phyloP scores from a whole-genome alignment of 1,140 invertebrate species.

The Eriosoma lanigerum region DNA sequence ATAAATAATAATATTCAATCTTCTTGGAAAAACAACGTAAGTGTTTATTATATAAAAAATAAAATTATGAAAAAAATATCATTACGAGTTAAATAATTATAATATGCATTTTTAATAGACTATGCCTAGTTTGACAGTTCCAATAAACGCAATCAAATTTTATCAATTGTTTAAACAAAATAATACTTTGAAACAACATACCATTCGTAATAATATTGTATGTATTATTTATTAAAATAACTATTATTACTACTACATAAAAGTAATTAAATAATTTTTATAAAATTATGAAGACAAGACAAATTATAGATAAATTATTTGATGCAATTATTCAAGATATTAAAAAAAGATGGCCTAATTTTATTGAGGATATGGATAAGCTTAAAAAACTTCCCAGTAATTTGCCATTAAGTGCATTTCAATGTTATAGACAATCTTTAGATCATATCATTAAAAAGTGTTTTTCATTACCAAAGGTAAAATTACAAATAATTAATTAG shows the following conservation, averaged over 20 bases:
- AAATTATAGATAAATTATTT: background rate
- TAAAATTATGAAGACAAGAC: background rate
- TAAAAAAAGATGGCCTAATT: background rate
- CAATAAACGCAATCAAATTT: background rate
- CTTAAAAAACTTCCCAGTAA: background rate
- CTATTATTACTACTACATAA: background rate
- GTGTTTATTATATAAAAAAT: no score
- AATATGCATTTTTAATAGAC: background rate
- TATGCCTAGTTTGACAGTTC: background rate
- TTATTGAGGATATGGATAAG: background rate
- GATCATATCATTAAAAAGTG: background rate
- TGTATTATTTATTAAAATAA: background rate
- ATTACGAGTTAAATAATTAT: no score
- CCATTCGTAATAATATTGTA: background rate
- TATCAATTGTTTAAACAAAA: background rate
- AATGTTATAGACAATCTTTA: conserved; percentile 20
- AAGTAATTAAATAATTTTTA: background rate
- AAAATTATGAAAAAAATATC: no score
- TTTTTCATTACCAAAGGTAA: conserved; percentile 17
- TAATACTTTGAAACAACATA: background rate
- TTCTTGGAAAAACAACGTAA: background rate
- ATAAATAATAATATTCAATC: background rate
- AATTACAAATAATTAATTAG: conserved; percentile 1
- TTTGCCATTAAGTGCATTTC: background rate
- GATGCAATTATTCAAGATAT: background rate